These are phyloP conservation scores for Corydoras maculifer DNA, from an alignment of 2,113 vertebrate genomes.

Conservation along the genomic window DNA sequence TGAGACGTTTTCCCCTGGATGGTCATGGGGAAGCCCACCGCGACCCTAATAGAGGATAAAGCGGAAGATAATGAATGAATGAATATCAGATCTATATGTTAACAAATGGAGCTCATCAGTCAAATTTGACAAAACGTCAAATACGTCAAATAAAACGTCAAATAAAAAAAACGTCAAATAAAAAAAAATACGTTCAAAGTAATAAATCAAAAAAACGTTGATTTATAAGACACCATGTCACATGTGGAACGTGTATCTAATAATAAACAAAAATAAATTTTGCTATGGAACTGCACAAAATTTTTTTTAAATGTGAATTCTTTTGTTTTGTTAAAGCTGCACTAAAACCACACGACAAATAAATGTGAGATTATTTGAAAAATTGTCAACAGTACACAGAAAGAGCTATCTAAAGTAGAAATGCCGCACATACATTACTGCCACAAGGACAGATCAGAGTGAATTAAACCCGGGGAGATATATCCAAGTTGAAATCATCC, in stretches of 20 bases:
- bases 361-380: too few relatives aligned
- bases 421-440: constrained; percentile 7
- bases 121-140: too few relatives aligned
- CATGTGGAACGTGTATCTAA: background rate
- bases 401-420: background rate
- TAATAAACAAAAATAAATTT: background rate
- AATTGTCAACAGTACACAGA: background rate
- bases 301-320: background rate
- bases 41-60: too few relatives aligned
- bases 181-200: too few relatives aligned
- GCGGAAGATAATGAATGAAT: too few relatives aligned
- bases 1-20: too few relatives aligned
- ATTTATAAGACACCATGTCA: background rate
- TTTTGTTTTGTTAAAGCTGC: background rate
- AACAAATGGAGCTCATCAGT: too few relatives aligned
- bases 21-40: too few relatives aligned
- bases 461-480: background rate
- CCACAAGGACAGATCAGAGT: constrained; percentile 2
- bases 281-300: background rate
- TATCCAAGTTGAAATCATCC: constrained; percentile 27
- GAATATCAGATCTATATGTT: too few relatives aligned
- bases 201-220: too few relatives aligned
- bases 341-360: background rate
- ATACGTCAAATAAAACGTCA: too few relatives aligned
- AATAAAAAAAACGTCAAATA: too few relatives aligned